These are phyloP conservation scores for Geococcyx californianus DNA, from an alignment of 2,113 vertebrate genomes.

Conservation along the genomic window DNA sequence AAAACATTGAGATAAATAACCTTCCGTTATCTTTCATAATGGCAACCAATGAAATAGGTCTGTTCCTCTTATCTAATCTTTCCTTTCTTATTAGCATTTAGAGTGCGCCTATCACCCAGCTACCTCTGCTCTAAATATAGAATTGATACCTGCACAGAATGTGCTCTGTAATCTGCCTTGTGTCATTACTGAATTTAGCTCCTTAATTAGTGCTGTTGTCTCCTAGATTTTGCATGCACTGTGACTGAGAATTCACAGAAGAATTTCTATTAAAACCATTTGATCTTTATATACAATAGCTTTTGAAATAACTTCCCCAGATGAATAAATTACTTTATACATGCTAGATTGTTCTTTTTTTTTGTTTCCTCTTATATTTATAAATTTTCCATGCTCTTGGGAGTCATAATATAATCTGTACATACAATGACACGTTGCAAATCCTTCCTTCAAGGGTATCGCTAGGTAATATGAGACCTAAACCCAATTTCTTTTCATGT, in stretches of 20 bases:
- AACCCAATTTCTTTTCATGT: neutral
- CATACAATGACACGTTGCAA: neutral
- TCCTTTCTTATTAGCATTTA: conserved; percentile 35
- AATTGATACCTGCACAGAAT: conserved; percentile 56
- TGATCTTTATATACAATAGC: neutral
- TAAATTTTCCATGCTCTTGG: neutral
- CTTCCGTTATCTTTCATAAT: neutral
- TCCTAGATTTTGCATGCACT: neutral
- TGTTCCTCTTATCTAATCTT: conserved; percentile 9
- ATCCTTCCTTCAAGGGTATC: neutral
- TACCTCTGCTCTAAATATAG: conserved; percentile 50
- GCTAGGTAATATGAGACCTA: neutral
- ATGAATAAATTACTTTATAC: neutral
- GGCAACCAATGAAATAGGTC: neutral
- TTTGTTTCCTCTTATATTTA: neutral
- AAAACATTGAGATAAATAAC: neutral
- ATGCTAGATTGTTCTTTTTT: neutral
- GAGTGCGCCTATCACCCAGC: neutral
- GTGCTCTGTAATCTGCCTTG: conserved; percentile 24
- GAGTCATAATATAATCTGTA: neutral
- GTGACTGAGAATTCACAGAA: conserved; percentile 28
- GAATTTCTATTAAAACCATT: neutral
- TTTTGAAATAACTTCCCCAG: neutral
- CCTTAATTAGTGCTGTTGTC: conserved; percentile 38
- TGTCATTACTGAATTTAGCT: conserved; percentile 47